phyloP scores from a whole-genome alignment of 2,113 vertebrate species.

The Noctilio leporinus region DNA sequence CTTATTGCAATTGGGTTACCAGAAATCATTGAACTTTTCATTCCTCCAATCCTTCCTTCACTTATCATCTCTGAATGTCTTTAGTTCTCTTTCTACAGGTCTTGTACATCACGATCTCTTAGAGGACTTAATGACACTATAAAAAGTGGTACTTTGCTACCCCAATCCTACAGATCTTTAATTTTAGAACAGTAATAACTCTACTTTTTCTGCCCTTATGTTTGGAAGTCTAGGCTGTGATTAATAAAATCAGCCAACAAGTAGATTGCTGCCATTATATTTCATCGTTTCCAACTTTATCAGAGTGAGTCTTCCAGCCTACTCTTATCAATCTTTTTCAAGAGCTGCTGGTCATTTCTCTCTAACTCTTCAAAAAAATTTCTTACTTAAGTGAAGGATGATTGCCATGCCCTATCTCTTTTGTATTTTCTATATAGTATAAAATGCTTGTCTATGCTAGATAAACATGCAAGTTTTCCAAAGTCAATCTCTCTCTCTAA shows the following conservation, averaged over 20 bases:
- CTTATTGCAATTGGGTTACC: background rate
- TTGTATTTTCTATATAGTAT: background rate
- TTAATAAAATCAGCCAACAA: background rate
- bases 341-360: background rate
- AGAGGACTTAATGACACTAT: background rate
- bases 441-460: background rate
- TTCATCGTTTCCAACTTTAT: background rate
- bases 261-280: background rate
- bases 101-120: background rate
- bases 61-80: background rate
- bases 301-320: background rate
- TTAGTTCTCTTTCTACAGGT: background rate
- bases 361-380: background rate
- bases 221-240: background rate
- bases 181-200: background rate
- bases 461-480: background rate
- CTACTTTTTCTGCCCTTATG: background rate
- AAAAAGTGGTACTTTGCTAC: background rate
- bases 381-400: background rate
- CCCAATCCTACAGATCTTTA: background rate
- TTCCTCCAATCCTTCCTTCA: background rate
- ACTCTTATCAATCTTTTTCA: background rate
- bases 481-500: background rate
- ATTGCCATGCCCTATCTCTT: background rate
- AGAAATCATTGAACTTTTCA: background rate